These are phyloP conservation scores for Podargus strigoides DNA, from an alignment of 2,797 vertebrate species.

Conservation along the genomic window DNA sequence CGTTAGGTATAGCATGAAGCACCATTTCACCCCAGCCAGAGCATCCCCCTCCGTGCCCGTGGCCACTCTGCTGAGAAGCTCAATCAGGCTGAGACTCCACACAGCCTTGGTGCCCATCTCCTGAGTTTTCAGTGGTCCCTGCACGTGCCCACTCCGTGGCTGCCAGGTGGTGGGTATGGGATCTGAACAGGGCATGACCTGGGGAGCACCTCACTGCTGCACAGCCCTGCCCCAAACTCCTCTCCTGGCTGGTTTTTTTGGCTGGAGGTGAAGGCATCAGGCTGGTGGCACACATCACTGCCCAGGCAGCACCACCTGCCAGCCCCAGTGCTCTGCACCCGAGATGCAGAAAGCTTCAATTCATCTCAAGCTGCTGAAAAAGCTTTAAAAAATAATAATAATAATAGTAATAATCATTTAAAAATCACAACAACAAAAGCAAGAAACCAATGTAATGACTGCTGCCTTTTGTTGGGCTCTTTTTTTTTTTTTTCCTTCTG, in stretches of 20 bases:
- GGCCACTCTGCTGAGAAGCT: not conserved
- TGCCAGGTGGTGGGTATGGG: not conserved
- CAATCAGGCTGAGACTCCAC: not conserved
- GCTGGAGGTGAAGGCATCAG: fast-evolving
- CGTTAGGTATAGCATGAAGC: slow-evolving; percentile 16
- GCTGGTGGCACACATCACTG: fast-evolving
- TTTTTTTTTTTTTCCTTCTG: not conserved
- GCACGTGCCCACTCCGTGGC: not conserved
- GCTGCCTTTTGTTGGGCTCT: not conserved
- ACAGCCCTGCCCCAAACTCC: not conserved
- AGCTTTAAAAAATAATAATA: not conserved
- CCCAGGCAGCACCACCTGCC: not conserved
- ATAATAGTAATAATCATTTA: not conserved
- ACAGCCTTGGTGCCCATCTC: not conserved
- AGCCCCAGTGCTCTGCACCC: not conserved
- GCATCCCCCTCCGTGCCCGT: not conserved
- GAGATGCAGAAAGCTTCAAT: not conserved
- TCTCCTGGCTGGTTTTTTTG: not conserved
- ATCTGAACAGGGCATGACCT: not conserved
- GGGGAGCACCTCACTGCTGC: not conserved
- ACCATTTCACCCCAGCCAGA: slow-evolving; percentile 44
- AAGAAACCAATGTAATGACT: not conserved
- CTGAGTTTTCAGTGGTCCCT: slow-evolving; percentile 1
- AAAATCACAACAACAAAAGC: not conserved
- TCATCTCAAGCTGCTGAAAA: not conserved